Evolutionary conservation across 2,113 vertebrate genomes (phyloP), one percentile per base, ranked within the genome.

Genomic region (Sarotherodon lohbergeri): DNA sequence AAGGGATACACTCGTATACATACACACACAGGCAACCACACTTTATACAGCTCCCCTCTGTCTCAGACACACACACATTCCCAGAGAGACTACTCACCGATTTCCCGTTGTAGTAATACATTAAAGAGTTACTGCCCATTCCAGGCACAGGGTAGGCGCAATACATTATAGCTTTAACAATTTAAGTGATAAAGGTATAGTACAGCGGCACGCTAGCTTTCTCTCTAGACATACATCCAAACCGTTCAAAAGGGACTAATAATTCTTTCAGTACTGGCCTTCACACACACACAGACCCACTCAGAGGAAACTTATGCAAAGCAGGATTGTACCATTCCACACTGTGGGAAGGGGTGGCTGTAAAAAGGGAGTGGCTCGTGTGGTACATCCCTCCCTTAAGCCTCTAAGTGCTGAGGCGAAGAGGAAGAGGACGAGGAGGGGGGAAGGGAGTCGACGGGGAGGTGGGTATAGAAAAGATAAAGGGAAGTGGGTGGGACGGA

Each of bases 101-200:
- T 97, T 99, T 99, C 71, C 98, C 98, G 95, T 98, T 99, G 97
- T 98, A 99, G 97, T 98, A 99, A 97, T 99, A 99, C 98, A 99
- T 98, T 96, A 99, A 97, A 93, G 98, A 98, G 97, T 96, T 98
- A 96, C 96, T 97, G 95, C 97, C 98, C 98, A 98, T 97, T 96
- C 98, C 98, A 95, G 98, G 97, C 91, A 99, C 98, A 82, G 98
- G 97, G 95, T 98, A 99, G 46, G 98, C 98, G 94, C 98, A 99
- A 96, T 99, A 98, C 98, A 99, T 99, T 96, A 86, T 96, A 92
- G 94, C 95, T 90, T 94, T 36, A 89, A 90, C 83, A 91, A 84
- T 92, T 90, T 46, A 83, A 86, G 78, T 71, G 86, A 92, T 86
- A 84, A 87, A 95, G 94, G 83, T 86, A 87, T 14, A 91, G 78